Evolutionary conservation across 2,113 vertebrate genomes (phyloP).

Genomic region (human): DNA sequence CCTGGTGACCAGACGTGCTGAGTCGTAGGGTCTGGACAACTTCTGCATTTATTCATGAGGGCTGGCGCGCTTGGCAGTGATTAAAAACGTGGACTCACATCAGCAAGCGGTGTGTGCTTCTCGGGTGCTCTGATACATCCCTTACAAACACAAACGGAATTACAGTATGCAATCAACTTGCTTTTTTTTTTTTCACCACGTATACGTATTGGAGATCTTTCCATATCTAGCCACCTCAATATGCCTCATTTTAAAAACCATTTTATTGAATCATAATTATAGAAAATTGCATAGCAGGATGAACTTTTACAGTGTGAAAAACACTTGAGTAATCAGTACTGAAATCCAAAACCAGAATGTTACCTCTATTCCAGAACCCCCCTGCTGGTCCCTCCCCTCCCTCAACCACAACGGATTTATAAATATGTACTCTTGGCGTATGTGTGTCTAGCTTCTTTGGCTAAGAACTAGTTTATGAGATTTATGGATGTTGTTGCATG

Average conservation of each 20-base stretch:
- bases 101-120: not conserved
- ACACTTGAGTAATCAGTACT: not conserved
- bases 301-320: not conserved
- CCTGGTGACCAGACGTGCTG: not conserved
- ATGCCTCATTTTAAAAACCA: not conserved
- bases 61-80: not conserved
- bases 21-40: not conserved
- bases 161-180: accelerated
- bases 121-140: accelerated
- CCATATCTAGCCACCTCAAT: not conserved
- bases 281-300: not conserved
- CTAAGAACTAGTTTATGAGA: not conserved
- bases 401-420: not conserved
- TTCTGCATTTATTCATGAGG: not conserved
- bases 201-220: not conserved
- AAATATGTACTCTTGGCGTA: not conserved
- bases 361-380: not conserved
- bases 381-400: accelerated
- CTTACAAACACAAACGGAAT: not conserved
- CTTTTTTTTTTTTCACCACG: not conserved
- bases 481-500: too few relatives aligned
- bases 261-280: not conserved
- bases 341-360: not conserved
- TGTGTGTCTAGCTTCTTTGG: not conserved
- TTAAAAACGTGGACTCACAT: not conserved